Base-by-base conservation (phyloP, 2,113 vertebrate genomes). In the Etheostoma cragini region DNA sequence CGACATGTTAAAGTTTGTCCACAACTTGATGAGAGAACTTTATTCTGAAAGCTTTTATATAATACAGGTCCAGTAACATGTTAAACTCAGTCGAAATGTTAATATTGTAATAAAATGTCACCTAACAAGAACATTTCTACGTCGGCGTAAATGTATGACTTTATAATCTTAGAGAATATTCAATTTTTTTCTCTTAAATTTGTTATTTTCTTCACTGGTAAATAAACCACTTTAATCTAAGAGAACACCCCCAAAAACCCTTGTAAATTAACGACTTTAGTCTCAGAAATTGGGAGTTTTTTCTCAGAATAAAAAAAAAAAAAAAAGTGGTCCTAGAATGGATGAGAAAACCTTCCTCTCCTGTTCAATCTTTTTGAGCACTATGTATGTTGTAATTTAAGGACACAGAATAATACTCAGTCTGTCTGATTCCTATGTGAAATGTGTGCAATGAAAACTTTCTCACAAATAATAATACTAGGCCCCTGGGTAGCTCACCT, bases 51-150 rank as follows among this genome's bases (percentile, higher is more conserved):
- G 66, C 10, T 50, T 72, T 68, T 52, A 54, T 46, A 69, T 53
- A 76, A 66, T 50, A 78, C 26, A 26, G 12, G 6, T 64, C 45
- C 22, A 69, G 22, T 17, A 21, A 58, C 6, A 52, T 50, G 47
- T 30, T 53, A 3, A 52, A 76, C 71, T 78, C 12, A 78, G 30
- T 22, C 26, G 54, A 80, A 76, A 30, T 19, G 56, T 74, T 3
- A 68, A 76, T 69, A 5, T 38, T 33, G 35, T 50, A 75, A 57
- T 68, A 26, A 76, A 81, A 76, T 63, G 19, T 10, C n/a, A 73
- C 30, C 26, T 17, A 38, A 56, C 30, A 49, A 47, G 6, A 68
- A 60, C 45, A 68, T 50, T 15, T 68, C 6, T 35, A 35, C 33
- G 6, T 35, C 33, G 6, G 6, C 6, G 33, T 35, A 35, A 35